These are phyloP conservation scores for Yponomeuta cagnagella DNA, from an alignment of 2,888 invertebrate genomes.

Conservation along the genomic window DNA sequence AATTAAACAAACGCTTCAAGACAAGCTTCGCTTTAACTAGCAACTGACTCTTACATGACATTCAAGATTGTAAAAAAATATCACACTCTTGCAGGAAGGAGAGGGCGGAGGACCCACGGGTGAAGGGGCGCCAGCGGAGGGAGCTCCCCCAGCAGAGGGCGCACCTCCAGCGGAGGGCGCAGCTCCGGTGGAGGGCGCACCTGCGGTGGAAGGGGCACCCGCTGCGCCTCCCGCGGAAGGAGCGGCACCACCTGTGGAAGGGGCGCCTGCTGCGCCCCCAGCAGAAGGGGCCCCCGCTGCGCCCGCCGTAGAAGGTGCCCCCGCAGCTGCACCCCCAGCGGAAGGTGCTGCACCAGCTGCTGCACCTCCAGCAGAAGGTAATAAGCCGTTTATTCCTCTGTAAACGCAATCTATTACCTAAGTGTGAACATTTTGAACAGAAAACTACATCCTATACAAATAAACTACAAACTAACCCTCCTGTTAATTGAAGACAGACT, in stretches of 20 bases:
- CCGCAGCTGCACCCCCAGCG: constrained; percentile 25
- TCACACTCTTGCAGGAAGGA: constrained; percentile 26
- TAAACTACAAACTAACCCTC: too few relatives aligned
- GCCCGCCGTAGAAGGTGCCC: constrained; percentile 21
- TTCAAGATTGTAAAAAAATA: neutral
- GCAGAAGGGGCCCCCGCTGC: constrained; percentile 31
- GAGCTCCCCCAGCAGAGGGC: constrained; percentile 37
- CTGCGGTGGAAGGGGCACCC: constrained; percentile 25
- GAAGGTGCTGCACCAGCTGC: constrained; percentile 21
- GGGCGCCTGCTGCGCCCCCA: constrained; percentile 24
- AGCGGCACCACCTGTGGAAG: constrained; percentile 35
- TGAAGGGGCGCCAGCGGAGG: constrained; percentile 42
- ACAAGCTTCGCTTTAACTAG: neutral
- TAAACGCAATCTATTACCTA: too few relatives aligned
- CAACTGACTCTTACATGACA: neutral
- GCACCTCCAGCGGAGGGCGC: constrained; percentile 30
- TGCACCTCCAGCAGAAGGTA: constrained; percentile 25
- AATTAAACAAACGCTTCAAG: neutral
- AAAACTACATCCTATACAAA: too few relatives aligned
- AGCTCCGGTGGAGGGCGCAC: constrained; percentile 31
- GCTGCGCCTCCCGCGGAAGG: constrained; percentile 27
- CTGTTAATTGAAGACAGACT: too few relatives aligned
- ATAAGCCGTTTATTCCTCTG: constrained; percentile 4
- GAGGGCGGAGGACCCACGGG: constrained; percentile 38
- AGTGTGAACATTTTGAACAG: too few relatives aligned